These are phyloP conservation scores for Thomomys bottae DNA, from an alignment of 2,113 vertebrate genomes.

Conservation along the genomic window DNA sequence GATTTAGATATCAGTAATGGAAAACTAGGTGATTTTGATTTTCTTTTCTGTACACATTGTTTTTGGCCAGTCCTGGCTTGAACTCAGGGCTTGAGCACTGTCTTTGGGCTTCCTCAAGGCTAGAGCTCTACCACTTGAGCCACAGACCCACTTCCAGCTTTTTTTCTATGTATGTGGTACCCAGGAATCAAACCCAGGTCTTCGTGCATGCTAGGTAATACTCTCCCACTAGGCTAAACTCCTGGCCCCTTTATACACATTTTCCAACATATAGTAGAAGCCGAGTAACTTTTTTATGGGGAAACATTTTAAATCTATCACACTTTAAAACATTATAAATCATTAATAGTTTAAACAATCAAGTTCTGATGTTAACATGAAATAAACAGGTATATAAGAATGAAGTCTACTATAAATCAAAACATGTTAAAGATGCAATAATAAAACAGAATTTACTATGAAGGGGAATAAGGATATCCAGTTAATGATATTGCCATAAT, in stretches of 20 bases:
- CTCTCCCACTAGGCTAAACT: too few relatives aligned
- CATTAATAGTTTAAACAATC: constrained; percentile 1
- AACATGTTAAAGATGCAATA: constrained; percentile 28
- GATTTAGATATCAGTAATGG: background rate
- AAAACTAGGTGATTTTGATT: constrained; percentile 26
- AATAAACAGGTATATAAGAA: background rate
- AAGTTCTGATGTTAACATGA: constrained; percentile 1
- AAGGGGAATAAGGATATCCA: constrained; percentile 2
- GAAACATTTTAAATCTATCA: background rate
- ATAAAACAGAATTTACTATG: constrained; percentile 1
- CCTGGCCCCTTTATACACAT: too few relatives aligned
- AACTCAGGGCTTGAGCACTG: too few relatives aligned
- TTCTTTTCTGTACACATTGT: too few relatives aligned
- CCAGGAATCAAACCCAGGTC: too few relatives aligned
- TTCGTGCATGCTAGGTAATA: too few relatives aligned
- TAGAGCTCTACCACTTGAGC: too few relatives aligned
- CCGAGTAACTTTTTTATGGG: background rate
- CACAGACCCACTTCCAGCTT: too few relatives aligned
- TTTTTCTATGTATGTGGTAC: too few relatives aligned
- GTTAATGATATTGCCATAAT: constrained; percentile 13
- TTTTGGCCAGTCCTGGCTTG: too few relatives aligned
- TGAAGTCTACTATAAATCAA: background rate
- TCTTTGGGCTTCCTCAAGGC: too few relatives aligned
- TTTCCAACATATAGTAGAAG: background rate
- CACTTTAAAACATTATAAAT: constrained; percentile 32